phyloP scores from a whole-genome alignment of 2,797 vertebrate species.

The Synanceia verrucosa region DNA sequence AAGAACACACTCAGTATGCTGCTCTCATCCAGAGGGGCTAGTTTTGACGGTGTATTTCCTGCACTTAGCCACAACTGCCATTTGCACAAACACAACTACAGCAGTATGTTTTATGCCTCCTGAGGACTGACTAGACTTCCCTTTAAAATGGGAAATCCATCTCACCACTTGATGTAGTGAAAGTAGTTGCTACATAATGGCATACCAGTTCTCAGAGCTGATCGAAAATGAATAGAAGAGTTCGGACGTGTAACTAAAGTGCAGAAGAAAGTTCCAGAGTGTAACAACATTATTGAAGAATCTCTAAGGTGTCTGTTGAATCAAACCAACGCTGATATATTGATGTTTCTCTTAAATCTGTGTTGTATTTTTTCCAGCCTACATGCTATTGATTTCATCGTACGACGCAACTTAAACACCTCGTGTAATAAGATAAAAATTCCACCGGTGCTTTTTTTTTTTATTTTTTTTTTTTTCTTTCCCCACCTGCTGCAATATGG shows the following conservation, averaged over 20 bases:
- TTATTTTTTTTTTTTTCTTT: too few species aligned
- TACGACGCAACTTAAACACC: not conserved
- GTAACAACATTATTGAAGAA: constrained; percentile 38
- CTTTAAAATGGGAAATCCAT: constrained; percentile 12
- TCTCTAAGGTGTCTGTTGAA: constrained; percentile 1
- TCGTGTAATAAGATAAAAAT: not conserved
- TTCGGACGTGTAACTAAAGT: constrained; percentile 66
- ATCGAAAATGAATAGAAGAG: constrained; percentile 77
- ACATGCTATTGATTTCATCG: not conserved
- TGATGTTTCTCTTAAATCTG: not conserved
- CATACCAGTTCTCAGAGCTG: constrained; percentile 58
- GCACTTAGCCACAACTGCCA: not conserved
- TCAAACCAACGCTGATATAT: not conserved
- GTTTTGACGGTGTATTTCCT: not conserved
- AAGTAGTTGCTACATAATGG: constrained; percentile 37
- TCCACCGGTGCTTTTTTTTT: not conserved
- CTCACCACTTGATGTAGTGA: constrained; percentile 28
- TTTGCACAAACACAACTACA: not conserved
- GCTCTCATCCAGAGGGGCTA: not conserved
- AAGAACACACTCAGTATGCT: not conserved
- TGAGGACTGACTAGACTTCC: constrained; percentile 4
- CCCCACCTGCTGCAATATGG: constrained; percentile 29
- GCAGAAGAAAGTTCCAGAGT: constrained; percentile 33
- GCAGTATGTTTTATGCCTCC: constrained; percentile 2
- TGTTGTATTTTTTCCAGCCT: not conserved